phyloP scores from a whole-genome alignment of 1,140 invertebrate species.

The Diuraphis noxia region DNA sequence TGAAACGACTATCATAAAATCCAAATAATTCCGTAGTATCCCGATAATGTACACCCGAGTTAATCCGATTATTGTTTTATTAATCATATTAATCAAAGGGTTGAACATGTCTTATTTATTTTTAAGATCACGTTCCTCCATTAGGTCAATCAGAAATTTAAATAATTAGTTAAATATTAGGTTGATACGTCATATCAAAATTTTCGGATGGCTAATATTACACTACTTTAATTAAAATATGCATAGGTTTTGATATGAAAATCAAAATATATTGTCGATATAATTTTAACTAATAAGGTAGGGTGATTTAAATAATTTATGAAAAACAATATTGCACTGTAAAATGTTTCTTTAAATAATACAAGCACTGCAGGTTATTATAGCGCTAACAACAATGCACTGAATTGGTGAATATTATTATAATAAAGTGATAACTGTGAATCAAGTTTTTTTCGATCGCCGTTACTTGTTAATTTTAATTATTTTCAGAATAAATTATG shows the following conservation, averaged over 20 bases:
- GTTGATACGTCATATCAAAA: background rate
- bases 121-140: background rate
- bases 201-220: background rate
- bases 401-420: background rate
- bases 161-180: too few relatives aligned
- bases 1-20: background rate
- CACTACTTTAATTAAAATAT: background rate
- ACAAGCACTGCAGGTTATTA: too few relatives aligned
- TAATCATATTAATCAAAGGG: too few relatives aligned
- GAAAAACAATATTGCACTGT: too few relatives aligned
- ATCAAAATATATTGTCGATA: background rate
- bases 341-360: too few relatives aligned
- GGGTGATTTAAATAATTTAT: too few relatives aligned
- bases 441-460: background rate
- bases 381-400: too few relatives aligned
- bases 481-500: background rate
- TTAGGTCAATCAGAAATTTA: background rate
- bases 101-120: background rate
- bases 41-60: background rate
- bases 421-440: background rate
- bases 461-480: background rate
- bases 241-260: background rate
- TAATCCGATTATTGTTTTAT: background rate
- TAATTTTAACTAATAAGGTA: background rate
- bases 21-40: background rate